A percentile compares a stretch with the other conserved stretches of the same genome.
Evolutionary conservation across 2,113 vertebrate species (phyloP).

Genomic region (Pedionomus torquatus): DNA sequence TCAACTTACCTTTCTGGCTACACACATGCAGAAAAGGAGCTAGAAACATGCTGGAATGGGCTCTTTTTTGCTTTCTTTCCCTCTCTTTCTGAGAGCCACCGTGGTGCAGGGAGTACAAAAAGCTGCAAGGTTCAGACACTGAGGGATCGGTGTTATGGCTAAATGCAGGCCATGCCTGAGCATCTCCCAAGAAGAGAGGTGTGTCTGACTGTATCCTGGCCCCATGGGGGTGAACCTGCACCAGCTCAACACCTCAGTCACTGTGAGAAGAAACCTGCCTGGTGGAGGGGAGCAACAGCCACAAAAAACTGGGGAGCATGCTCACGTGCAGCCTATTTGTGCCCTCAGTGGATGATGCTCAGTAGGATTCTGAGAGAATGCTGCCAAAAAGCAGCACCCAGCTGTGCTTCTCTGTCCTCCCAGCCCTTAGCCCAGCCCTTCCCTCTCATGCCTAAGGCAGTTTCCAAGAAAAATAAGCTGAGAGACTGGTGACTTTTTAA

Average conservation of each 20-base stretch:
- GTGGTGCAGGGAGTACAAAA: background rate
- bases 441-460: background rate
- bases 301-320: accelerated
- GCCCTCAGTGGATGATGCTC: background rate
- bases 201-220: background rate
- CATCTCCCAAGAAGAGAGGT: background rate
- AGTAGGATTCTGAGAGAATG: background rate
- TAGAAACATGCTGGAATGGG: background rate
- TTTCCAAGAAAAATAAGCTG: background rate
- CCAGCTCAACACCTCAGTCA: accelerated
- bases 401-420: background rate
- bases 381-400: background rate
- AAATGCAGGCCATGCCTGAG: background rate
- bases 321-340: background rate
- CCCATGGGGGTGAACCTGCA: background rate
- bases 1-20: background rate
- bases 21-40: background rate
- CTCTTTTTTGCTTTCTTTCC: background rate
- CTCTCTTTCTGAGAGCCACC: background rate
- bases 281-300: background rate
- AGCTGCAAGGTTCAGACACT: background rate
- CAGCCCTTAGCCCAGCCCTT: background rate
- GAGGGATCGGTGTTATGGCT: background rate
- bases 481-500: background rate
- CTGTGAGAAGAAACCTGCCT: background rate